Evolutionary conservation across 2,888 invertebrate genomes (phyloP), one percentile per base, ranked within the genome.

Genomic region (Teinopalpus imperialis): DNA sequence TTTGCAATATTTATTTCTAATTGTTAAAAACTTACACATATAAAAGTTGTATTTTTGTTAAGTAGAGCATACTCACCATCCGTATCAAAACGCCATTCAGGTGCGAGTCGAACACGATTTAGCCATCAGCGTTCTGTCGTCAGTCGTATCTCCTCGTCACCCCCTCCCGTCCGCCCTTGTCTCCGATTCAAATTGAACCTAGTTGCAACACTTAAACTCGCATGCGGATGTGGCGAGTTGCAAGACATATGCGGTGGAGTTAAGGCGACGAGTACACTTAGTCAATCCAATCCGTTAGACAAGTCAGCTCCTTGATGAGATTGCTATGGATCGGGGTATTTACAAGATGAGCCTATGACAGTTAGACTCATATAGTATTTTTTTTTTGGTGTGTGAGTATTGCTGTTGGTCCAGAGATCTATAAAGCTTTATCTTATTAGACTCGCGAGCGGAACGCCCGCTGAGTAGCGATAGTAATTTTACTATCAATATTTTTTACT

Each of bases 31-130:
- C n/a, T n/a, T n/a, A n/a, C n/a, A n/a, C n/a, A n/a, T n/a, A n/a
- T n/a, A n/a, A n/a, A n/a, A n/a, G n/a, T n/a, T 21, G 12, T 21
- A 14, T 3, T 26, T 37, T 37, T 4, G 6, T n/a, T n/a, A 23
- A 59, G 66, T 73, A 71, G 69, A 83, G 81, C 71, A 67, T 49
- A 59, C 32, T 59, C 8, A 53, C 24, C 1, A 23, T 12, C 57
- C n/a, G n/a, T n/a, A 18, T 45, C 30, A 31, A n/a, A 48, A 54
- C 50, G 55, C 58, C 53, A 64, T 65, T 68, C 86, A 87, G 87
- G 87, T 87, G 85, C 64, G 71, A 82, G 80, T 80, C 74, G 83
- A 81, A 86, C 87, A 87, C 80, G 85, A 76, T 85, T 87, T 78
- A 75, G 77, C 87, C 86, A 87, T 87, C 87, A 86, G 74, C 59